A percentile compares a stretch with the other conserved stretches of the same genome.
Conservation (phyloP, 2,888 invertebrate species). For the Scrobipalpa atriplicella region DNA sequence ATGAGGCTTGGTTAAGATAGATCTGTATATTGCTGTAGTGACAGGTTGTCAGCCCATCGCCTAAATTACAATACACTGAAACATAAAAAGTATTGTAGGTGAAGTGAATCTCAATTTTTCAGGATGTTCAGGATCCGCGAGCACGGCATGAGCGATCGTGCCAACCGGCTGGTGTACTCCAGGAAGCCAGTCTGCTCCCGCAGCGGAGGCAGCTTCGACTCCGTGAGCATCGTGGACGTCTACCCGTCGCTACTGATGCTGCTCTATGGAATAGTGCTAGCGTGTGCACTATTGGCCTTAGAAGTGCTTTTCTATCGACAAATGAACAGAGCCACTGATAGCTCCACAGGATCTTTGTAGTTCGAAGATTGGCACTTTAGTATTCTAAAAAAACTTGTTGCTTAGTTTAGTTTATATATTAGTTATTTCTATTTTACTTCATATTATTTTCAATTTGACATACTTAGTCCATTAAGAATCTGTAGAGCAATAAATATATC, state of each 20-base stretch:
- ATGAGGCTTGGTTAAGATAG: too few species aligned
- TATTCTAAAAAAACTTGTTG: too few species aligned
- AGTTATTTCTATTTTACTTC: too few species aligned
- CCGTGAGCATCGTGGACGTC: constrained; percentile 84
- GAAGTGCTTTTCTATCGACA: constrained; percentile 54
- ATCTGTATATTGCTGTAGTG: too few species aligned
- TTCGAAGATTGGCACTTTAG: neutral
- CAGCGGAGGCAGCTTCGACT: constrained; percentile 82
- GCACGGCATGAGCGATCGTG: constrained; percentile 82
- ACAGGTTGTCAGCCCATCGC: too few species aligned
- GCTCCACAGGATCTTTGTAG: neutral
- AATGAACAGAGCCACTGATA: neutral
- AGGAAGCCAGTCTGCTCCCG: constrained; percentile 82
- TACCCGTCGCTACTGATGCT: constrained; percentile 76
- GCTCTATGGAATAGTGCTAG: constrained; percentile 62
- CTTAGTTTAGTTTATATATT: too few species aligned
- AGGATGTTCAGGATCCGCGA: constrained; percentile 83
- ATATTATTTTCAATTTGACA: too few species aligned
- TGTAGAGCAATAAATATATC: too few species aligned
- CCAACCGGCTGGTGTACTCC: constrained; percentile 79
- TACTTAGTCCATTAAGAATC: too few species aligned
- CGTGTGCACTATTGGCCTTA: constrained; percentile 52
- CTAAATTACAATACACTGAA: too few species aligned
- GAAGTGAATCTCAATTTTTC: constrained; percentile 25
- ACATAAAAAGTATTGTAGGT: too few species aligned